Conservation (phyloP, 2,797 vertebrate species). For the Gambusia yucatana region DNA sequence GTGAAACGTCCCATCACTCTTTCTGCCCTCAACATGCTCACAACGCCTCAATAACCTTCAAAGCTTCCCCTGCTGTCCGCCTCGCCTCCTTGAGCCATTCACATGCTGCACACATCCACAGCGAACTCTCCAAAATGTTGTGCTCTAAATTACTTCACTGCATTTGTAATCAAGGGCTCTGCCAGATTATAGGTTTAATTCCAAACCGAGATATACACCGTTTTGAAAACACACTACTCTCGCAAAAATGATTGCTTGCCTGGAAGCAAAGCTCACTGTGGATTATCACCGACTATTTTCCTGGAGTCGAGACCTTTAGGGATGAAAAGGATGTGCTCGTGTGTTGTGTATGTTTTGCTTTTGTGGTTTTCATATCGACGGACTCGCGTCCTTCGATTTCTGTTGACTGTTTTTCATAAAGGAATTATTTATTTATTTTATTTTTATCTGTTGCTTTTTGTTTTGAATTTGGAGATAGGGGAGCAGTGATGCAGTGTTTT, state of each 20-base stretch:
- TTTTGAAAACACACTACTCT: constrained; percentile 38
- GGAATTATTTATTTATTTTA: not conserved
- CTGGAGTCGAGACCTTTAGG: constrained; percentile 29
- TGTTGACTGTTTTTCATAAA: not conserved
- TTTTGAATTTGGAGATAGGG: not conserved
- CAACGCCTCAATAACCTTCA: constrained; percentile 65
- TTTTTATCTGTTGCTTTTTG: not conserved
- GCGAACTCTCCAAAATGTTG: constrained; percentile 48
- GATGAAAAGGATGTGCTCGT: constrained; percentile 17
- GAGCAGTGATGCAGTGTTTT: not conserved
- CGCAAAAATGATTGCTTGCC: constrained; percentile 40
- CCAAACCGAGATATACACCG: constrained; percentile 59
- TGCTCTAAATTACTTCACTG: constrained; percentile 44
- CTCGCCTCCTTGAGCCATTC: constrained; percentile 30
- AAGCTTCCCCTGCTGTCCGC: constrained; percentile 41
- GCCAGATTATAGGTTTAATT: constrained; percentile 65
- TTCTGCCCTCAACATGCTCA: constrained; percentile 16
- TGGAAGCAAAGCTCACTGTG: constrained; percentile 31
- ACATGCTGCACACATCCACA: constrained; percentile 50
- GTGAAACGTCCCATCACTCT: constrained; percentile 4
- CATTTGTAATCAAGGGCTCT: constrained; percentile 53
- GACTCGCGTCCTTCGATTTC: not conserved
- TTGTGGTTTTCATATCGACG: constrained; percentile 14
- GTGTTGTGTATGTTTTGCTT: constrained; percentile 10
- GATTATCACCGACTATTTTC: constrained; percentile 41